A percentile compares a stretch with the other conserved stretches of the same genome.
Conservation (phyloP, 2,797 vertebrate species). For the Halcyon smyrnensis region DNA sequence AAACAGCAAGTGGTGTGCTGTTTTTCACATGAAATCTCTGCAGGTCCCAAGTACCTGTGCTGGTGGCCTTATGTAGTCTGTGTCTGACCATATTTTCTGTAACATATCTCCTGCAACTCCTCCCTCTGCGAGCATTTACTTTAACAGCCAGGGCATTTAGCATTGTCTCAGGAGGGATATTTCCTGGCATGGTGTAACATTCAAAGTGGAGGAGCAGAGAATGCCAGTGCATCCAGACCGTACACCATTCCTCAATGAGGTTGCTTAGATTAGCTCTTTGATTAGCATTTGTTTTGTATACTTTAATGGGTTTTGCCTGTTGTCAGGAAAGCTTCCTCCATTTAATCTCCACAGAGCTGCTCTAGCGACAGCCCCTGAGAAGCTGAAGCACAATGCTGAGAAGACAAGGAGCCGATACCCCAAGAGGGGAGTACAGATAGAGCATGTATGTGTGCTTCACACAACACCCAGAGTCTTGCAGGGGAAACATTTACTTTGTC, state of each 20-base stretch:
- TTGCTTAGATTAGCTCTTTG: background rate
- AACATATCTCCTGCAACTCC: background rate
- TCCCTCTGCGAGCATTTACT: background rate
- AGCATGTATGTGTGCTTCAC: accelerated
- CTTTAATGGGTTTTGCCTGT: background rate
- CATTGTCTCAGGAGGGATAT: background rate
- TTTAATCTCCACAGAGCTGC: background rate
- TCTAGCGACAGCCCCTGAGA: accelerated
- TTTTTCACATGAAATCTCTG: background rate
- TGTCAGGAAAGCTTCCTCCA: background rate
- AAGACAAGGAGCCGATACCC: too few relatives aligned
- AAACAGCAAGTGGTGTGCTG: background rate
- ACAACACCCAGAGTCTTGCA: background rate
- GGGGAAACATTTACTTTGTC: background rate
- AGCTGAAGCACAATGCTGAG: background rate
- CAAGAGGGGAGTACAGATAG: background rate
- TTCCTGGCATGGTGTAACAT: background rate
- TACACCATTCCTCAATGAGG: background rate
- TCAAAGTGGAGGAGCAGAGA: background rate
- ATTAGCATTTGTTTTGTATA: background rate
- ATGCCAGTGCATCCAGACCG: background rate
- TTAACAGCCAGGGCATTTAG: background rate
- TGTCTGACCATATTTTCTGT: background rate
- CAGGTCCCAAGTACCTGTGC: background rate
- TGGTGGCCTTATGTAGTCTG: background rate